These are phyloP conservation scores for Nephrotoma guestfalica DNA, from an alignment of 2,888 invertebrate species.

Conservation along the genomic window DNA sequence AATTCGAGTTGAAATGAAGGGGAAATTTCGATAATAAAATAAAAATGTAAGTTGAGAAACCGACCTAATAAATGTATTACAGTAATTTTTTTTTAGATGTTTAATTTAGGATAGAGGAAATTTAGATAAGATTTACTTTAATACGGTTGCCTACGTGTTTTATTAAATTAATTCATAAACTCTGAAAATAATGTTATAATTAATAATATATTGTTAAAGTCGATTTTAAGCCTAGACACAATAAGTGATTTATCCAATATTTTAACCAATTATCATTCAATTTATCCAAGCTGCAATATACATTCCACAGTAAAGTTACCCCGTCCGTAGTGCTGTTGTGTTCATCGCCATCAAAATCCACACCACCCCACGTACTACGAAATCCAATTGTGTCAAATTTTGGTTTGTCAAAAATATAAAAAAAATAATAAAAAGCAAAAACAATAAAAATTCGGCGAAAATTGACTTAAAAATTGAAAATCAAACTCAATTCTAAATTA, in stretches of 20 bases:
- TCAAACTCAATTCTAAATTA: not conserved
- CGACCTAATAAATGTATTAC: not conserved
- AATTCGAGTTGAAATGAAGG: not conserved
- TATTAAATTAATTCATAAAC: no score
- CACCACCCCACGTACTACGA: not conserved
- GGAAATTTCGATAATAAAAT: not conserved
- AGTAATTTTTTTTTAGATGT: no score
- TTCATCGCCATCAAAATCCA: not conserved
- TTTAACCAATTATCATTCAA: not conserved
- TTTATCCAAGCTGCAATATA: not conserved
- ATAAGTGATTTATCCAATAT: not conserved
- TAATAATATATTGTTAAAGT: not conserved
- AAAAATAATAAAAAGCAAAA: not conserved
- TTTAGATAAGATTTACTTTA: no score
- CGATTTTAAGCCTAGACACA: not conserved
- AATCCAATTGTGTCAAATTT: not conserved
- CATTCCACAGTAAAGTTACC: not conserved
- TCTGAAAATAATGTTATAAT: no score
- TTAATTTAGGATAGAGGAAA: no score
- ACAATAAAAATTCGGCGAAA: not conserved
- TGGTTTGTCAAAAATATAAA: not conserved
- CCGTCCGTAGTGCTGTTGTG: not conserved
- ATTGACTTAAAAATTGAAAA: not conserved
- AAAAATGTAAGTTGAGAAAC: not conserved
- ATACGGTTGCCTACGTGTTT: no score